Evolutionary conservation across 2,113 vertebrate genomes (phyloP), one percentile per base, ranked within the genome.

Genomic region (Chaetorhynchus papuensis): DNA sequence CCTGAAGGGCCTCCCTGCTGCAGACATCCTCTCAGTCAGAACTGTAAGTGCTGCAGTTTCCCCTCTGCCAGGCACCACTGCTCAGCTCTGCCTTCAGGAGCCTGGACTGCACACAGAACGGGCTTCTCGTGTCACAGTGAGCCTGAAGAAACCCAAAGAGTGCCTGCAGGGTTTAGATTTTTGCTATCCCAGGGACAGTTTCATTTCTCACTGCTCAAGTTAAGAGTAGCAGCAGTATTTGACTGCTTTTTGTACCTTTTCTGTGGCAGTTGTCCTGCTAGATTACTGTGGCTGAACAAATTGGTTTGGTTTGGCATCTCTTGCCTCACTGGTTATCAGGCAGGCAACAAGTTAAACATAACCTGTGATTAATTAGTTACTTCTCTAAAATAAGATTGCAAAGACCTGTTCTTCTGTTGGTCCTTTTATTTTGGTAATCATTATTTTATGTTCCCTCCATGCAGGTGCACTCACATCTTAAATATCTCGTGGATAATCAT

Each of bases 391-490:
- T 54, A 16, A 61, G 31, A 31, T 56, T 20, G 41, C 63, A 52
- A 64, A 56, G 16, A 39, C 13, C 27, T 78, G 2, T 33, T 87
- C 56, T 71, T 64, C 35, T 80, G 7, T 50, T 59, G 23, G 7
- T 90, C 10, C 9, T 21, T 69, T 70, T n/a, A 22, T 66, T 93
- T 93, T 70, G 22, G 2, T 47, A 59, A 26, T 52, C 8, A 6
- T 64, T 42, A 47, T 74, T 69, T 91, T 77, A 28, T 2, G 2
- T 27, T 90, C 21, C 5, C 47, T 64, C n/a, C 4, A 31, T 85
- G 16, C 94, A 99, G 99, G 99, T 99, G 13, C 98, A 99, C 90
- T 98, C 99, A 9, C 98, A 98, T 87, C 97, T 99, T 37, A 98
- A 98, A 92, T 98, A 98, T 97, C 98, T 99, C 76, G 98, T 99